Evolutionary conservation across 2,113 vertebrate species (phyloP).

Genomic region (Urocolius indicus): DNA sequence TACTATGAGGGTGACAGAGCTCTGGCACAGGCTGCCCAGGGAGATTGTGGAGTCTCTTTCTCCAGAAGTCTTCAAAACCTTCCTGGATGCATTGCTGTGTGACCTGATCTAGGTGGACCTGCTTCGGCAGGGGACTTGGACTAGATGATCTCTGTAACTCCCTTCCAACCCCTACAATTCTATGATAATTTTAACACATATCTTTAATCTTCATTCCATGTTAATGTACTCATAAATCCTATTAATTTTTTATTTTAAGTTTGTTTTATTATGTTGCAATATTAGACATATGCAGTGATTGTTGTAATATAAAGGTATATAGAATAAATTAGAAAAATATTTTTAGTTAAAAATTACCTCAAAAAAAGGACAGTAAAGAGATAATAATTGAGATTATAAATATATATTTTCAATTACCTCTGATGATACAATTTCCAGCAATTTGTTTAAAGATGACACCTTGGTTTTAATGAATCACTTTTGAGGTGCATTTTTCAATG

Average conservation of each 20-base stretch:
- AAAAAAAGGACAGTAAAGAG: background rate
- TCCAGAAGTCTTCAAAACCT: no score
- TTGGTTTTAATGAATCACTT: constrained; percentile 74
- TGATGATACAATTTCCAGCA: constrained; percentile 42
- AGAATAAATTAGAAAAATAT: background rate
- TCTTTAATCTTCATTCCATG: background rate
- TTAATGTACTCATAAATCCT: background rate
- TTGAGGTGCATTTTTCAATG: constrained; percentile 72
- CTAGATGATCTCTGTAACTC: no score
- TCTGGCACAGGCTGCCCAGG: no score
- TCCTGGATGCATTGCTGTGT: no score
- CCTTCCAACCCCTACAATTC: no score
- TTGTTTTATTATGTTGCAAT: background rate
- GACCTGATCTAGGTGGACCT: no score
- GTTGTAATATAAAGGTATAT: background rate
- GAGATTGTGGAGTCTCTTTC: no score
- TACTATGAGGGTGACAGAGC: no score
- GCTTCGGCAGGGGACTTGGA: no score
- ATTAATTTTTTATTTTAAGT: background rate
- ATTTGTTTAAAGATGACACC: constrained; percentile 69
- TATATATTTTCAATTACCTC: constrained; percentile 60
- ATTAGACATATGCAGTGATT: background rate
- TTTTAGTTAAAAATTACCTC: background rate
- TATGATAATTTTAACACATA: background rate
- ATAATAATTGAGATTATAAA: constrained; percentile 28